phyloP scores from a whole-genome alignment of 1,140 invertebrate genomes.

The Temnothorax longispinosus region DNA sequence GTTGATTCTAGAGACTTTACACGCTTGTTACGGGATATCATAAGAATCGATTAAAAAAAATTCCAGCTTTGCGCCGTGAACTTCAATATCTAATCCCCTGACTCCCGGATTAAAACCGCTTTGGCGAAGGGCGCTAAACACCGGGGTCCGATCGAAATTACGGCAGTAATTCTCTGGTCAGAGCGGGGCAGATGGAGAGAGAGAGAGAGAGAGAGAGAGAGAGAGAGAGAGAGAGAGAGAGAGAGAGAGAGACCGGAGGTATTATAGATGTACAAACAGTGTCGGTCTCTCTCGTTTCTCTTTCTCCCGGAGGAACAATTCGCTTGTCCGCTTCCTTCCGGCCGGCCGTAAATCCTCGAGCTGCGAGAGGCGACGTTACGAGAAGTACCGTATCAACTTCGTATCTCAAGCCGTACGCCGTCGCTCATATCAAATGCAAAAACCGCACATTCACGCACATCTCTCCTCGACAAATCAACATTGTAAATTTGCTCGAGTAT shows the following conservation, averaged over 20 bases:
- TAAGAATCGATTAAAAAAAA: too few relatives aligned
- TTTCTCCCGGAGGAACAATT: conserved; percentile 39
- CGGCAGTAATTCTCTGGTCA: conserved; percentile 27
- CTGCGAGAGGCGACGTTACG: conserved; percentile 14
- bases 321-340: conserved; percentile 36
- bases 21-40: too few relatives aligned
- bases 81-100: too few relatives aligned
- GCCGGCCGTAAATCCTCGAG: conserved; percentile 41
- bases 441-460: neutral
- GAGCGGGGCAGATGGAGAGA: neutral
- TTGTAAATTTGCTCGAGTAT: neutral
- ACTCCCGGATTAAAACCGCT: too few relatives aligned
- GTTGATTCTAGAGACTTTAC: too few relatives aligned
- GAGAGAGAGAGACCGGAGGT: neutral
- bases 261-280: conserved; percentile 34
- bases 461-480: neutral
- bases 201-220: too few relatives aligned
- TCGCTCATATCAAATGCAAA: conserved; percentile 9
- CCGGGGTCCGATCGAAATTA: conserved; percentile 33
- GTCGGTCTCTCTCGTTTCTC: conserved; percentile 27
- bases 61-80: too few relatives aligned
- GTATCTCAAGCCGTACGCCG: conserved; percentile 20
- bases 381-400: conserved; percentile 48
- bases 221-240: too few relatives aligned
- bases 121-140: conserved; percentile 12